Evolutionary conservation across 2,888 invertebrate genomes (phyloP), one percentile per base, ranked within the genome.

Genomic region (Drosophila vallismaia): DNA sequence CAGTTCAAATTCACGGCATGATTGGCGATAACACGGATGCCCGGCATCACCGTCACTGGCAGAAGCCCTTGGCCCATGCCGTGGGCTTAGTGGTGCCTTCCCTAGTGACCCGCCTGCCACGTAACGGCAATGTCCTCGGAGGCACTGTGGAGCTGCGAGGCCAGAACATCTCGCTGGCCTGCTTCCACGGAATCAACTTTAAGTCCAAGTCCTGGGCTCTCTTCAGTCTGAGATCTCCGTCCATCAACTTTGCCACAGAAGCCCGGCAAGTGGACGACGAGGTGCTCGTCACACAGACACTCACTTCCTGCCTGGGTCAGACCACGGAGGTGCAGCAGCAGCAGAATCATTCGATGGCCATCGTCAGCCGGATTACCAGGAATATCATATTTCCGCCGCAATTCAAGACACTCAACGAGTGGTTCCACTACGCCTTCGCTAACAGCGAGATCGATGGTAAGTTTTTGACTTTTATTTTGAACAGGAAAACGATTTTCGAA

Each of bases 181-280:
- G 99, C 91, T 99, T 99, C 93, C 98, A 99, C 92, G 99, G 99
- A 36, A 97, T 97, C 89, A 98, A 98, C 92, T 98, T 99, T 91
- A 97, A 98, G 91, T 95, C 97, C 59, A 98, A 98, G 92, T 97
- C 97, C 1, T 99, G 99, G 98, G 98, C 98, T 5, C 91, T 99
- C 74, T 99, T 99, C 91, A 97, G 97, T 80, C 93, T 99, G 74
- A 96, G 96, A 90, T 97, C 98, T 86, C 98, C 98, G 0, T 96
- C 95, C 88, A 97, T 98, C 76, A 96, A 96, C 88, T 98, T 98
- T 92, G 95, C 97, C 12, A 97, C 98, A 0, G 98, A 98, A 91
- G 97, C 98, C 0, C 97, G 98, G 91, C 97, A 98, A 90, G 94
- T 95, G 53, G 94, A 95, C 24, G 94, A 94, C 71, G 94, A 95